Evolutionary conservation across 2,113 vertebrate species (phyloP).

Genomic region (Athene cunicularia): DNA sequence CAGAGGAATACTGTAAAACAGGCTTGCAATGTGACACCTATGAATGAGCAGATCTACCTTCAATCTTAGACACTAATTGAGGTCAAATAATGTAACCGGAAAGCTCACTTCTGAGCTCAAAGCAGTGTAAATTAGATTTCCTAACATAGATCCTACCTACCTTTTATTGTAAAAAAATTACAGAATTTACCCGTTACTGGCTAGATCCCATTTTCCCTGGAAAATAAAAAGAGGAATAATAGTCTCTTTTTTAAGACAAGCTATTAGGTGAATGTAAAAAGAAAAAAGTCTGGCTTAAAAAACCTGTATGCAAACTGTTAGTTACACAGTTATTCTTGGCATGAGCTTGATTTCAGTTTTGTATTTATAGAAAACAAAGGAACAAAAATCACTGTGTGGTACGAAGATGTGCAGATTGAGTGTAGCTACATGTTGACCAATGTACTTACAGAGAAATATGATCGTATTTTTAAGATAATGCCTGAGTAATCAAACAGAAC

Average conservation of each 20-base stretch:
- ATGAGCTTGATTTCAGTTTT: not conserved
- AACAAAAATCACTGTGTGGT: not conserved
- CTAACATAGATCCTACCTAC: not conserved
- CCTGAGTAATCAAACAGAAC: not conserved
- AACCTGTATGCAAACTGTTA: not conserved
- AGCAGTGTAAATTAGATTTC: not conserved
- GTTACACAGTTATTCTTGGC: not conserved
- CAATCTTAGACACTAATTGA: not conserved
- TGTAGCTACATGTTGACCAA: not conserved
- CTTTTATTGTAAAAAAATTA: not conserved
- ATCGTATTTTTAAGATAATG: not conserved
- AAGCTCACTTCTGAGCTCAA: not conserved
- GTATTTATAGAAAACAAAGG: not conserved
- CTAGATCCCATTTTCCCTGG: not conserved
- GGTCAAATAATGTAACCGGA: not conserved
- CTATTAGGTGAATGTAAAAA: not conserved
- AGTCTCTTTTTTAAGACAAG: not conserved
- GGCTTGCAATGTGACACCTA: not conserved
- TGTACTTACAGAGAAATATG: not conserved
- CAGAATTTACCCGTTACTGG: not conserved
- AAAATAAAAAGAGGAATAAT: not conserved
- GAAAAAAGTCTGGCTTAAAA: not conserved
- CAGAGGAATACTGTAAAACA: constrained; percentile 2
- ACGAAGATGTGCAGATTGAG: not conserved
- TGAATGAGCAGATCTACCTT: not conserved